Evolutionary conservation across 2,797 vertebrate genomes (phyloP), one percentile per base, ranked within the genome.

Genomic region (Phrynocephalus guinanensis): DNA sequence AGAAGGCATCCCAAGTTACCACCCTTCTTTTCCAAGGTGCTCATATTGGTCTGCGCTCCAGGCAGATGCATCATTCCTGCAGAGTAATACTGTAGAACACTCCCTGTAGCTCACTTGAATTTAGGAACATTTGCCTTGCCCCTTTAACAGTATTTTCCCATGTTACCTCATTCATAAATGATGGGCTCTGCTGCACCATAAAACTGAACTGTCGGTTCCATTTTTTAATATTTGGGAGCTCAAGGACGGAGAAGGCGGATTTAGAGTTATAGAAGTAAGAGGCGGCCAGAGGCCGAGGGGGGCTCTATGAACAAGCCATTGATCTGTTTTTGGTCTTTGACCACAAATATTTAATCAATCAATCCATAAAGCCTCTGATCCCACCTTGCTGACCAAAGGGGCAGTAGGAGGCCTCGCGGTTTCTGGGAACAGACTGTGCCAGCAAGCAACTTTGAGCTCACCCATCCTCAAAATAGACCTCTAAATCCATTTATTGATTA

Each of bases 191-290:
- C 30, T 68, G 20, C 60, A 63, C 20, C 3, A 50, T 83, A 5
- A 52, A 28, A 70, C 16, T 28, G 7, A 77, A 83, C 15, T 85
- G 75, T 30, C 44, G 15, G 28, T 78, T 77, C 84, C 72, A 30
- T 76, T 77, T 44, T 44, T 44, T 3, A 0, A 7, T 93, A 9
- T 68, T 84, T 89, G 79, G 7, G 38, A 1, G 83, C 91, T 91
- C 20, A 48, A 26, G 8, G 79, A 9, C 72, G 70, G 9, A 86
- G 87, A 92, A 52, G 22, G 48, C 0, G 76, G 84, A 22, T 4
- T 89, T 85, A 66, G 83, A 30, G 18, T 50, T 52, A n/a, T 9
- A 78, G 60, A n/a, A 22, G 18, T 66, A 30, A 30, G 38, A 11
- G 9, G 44, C 60, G 24, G 24, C 66, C 6, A 1, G 2, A 30